Conservation (phyloP, 2,888 invertebrate species). For the Acleris cristana region DNA sequence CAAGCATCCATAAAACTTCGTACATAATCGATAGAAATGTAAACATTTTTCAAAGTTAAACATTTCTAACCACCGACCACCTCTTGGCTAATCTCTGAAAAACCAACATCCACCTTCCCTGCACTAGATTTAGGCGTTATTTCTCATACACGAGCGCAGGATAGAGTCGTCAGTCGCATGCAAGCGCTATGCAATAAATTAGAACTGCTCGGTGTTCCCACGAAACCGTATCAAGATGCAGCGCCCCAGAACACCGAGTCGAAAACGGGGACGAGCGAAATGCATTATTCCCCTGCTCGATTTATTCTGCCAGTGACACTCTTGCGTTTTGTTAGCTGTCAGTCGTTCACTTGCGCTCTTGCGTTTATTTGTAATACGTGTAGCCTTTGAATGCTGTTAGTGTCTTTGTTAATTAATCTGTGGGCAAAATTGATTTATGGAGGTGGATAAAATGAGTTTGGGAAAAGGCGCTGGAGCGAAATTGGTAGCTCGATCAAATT, state of each 20-base stretch:
- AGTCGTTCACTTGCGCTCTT: constrained; percentile 58
- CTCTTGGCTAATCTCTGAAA: not conserved
- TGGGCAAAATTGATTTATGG: not conserved
- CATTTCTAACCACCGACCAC: not conserved
- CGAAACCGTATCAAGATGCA: constrained; percentile 80
- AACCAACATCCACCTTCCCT: constrained; percentile 17
- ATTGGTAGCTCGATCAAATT: no score
- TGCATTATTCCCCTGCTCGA: constrained; percentile 76
- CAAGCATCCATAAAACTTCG: no score
- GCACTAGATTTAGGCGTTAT: constrained; percentile 55
- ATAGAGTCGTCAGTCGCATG: constrained; percentile 82
- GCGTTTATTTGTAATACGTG: constrained; percentile 45
- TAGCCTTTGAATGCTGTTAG: constrained; percentile 25
- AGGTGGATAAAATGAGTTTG: no score
- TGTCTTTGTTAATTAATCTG: constrained; percentile 1
- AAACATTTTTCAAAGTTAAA: not conserved
- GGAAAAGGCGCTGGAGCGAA: no score
- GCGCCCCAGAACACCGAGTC: constrained; percentile 57
- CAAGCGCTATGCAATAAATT: constrained; percentile 77
- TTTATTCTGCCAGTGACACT: constrained; percentile 67
- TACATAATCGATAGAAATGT: no score
- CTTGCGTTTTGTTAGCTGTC: constrained; percentile 78
- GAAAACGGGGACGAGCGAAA: constrained; percentile 69
- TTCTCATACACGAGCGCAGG: constrained; percentile 61
- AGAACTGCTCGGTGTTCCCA: constrained; percentile 72